Conservation (phyloP, 2,113 vertebrate genomes). For the Microcebus lehilahytsara region DNA sequence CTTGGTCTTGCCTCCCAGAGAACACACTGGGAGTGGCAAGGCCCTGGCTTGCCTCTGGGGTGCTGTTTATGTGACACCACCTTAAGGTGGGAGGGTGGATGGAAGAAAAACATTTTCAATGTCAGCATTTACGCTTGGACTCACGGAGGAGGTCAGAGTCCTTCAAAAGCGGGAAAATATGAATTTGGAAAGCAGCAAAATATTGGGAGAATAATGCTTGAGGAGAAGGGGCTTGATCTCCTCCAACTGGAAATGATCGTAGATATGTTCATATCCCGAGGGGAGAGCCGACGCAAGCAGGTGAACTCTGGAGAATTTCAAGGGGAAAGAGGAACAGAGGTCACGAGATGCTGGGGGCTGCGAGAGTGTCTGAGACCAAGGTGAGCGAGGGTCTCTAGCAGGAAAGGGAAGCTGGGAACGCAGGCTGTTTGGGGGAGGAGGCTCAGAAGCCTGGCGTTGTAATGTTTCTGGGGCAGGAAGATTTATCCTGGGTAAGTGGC, state of each 20-base stretch:
- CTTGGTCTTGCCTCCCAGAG: background rate
- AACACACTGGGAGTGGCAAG: fast-evolving
- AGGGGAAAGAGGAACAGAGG: no score
- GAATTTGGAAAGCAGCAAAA: background rate
- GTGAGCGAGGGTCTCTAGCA: background rate
- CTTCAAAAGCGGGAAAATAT: background rate
- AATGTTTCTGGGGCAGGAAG: background rate
- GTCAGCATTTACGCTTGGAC: background rate
- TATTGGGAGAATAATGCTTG: background rate
- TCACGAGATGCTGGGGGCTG: background rate
- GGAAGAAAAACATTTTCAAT: background rate
- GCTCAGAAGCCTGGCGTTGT: background rate
- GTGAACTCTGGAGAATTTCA: background rate
- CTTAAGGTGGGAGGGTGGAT: background rate
- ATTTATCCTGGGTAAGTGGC: conserved; percentile 34
- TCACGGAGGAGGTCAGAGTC: background rate
- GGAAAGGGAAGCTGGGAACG: background rate
- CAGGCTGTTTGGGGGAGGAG: background rate
- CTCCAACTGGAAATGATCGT: background rate
- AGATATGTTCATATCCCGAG: fast-evolving
- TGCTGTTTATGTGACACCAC: background rate
- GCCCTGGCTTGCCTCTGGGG: no score
- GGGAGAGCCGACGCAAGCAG: background rate
- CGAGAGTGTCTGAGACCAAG: fast-evolving
- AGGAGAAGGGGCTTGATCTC: background rate